These are phyloP conservation scores for Trachemys scripta DNA, from an alignment of 2,113 vertebrate species.

Conservation along the genomic window DNA sequence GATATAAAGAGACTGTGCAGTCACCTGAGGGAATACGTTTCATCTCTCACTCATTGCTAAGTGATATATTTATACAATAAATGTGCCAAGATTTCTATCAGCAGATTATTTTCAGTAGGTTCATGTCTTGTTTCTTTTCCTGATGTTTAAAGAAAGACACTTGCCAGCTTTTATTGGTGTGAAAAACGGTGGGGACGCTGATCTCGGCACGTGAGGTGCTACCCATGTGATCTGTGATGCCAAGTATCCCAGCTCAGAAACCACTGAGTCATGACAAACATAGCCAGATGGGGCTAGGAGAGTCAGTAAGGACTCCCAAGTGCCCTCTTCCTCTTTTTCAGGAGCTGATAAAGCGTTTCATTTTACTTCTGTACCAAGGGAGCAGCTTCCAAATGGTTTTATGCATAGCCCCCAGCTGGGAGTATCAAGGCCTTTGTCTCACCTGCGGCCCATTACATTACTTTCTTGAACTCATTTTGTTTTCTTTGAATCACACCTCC, in stretches of 20 bases:
- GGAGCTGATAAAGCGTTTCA: not conserved
- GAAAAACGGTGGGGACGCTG: not conserved
- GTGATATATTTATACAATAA: not conserved
- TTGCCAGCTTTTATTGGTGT: not conserved
- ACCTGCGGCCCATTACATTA: not conserved
- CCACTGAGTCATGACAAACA: not conserved
- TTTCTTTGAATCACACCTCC: constrained; percentile 4
- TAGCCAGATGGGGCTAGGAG: not conserved
- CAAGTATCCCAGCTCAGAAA: not conserved
- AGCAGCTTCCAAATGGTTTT: not conserved
- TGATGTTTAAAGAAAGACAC: not conserved
- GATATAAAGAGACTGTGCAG: not conserved
- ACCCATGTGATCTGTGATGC: not conserved
- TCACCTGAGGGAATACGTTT: not conserved
- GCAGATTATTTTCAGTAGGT: not conserved
- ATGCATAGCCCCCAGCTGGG: not conserved
- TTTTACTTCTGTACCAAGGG: not conserved
- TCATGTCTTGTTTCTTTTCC: not conserved
- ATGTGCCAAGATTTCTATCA: not conserved
- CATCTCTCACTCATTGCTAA: rapidly evolving
- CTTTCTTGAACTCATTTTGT: not conserved
- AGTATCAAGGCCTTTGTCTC: not conserved
- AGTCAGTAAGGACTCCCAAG: not conserved
- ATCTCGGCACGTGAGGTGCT: not conserved
- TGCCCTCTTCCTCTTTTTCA: not conserved